These are phyloP conservation scores for Monopis laevigella DNA, from an alignment of 2,888 invertebrate genomes.

Conservation along the genomic window DNA sequence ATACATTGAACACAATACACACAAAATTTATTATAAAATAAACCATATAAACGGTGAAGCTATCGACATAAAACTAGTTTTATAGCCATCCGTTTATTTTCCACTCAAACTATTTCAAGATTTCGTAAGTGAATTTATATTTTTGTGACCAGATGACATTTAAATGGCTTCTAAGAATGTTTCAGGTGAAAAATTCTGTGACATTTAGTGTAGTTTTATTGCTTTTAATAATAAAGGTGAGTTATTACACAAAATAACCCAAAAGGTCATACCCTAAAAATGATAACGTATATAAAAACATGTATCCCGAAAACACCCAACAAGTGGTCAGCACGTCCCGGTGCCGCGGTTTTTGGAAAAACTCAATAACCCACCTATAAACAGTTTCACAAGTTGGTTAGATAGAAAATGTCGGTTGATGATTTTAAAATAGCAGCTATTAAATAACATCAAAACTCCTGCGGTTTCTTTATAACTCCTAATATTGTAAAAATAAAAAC, in stretches of 20 bases:
- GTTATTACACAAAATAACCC: neutral
- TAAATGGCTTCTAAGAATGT: neutral
- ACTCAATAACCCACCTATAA: too few relatives aligned
- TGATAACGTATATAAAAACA: neutral
- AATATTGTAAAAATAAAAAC: too few relatives aligned
- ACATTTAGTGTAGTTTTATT: too few relatives aligned
- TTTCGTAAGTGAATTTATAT: slow-evolving; percentile 5
- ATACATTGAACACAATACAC: neutral
- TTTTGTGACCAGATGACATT: neutral
- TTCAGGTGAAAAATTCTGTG: slow-evolving; percentile 6
- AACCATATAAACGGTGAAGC: neutral
- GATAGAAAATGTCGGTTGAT: too few relatives aligned
- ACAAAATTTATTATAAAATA: too few relatives aligned
- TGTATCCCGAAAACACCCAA: too few relatives aligned
- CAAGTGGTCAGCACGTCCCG: too few relatives aligned
- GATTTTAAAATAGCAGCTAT: too few relatives aligned
- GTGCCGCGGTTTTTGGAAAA: too few relatives aligned
- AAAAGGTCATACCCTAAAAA: neutral
- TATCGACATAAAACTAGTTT: slow-evolving; percentile 7
- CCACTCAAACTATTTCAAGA: neutral
- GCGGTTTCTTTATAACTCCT: too few relatives aligned
- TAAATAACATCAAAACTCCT: too few relatives aligned
- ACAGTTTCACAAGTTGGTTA: too few relatives aligned
- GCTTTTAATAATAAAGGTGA: neutral
- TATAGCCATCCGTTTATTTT: slow-evolving; percentile 3